phyloP scores from a whole-genome alignment of 2,888 invertebrate species.

The Polylopha cassiicola region DNA sequence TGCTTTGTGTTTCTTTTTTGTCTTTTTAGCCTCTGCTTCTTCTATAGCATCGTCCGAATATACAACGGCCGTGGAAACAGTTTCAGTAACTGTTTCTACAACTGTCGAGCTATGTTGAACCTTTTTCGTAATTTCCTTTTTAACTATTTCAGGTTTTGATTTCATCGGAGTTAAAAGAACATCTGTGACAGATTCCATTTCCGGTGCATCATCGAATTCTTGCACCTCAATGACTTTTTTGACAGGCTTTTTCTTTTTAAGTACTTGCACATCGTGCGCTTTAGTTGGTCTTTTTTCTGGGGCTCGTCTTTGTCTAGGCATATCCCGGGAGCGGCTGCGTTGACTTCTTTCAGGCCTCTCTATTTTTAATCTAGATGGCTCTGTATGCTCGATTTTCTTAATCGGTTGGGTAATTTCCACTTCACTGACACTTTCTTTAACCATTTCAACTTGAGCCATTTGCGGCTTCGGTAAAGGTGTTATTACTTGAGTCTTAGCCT shows the following conservation, averaged over 20 bases:
- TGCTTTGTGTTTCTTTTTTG: slow-evolving; percentile 63
- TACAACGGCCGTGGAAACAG: slow-evolving; percentile 29
- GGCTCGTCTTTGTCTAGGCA: slow-evolving; percentile 57
- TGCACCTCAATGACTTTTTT: slow-evolving; percentile 65
- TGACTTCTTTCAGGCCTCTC: slow-evolving; percentile 33
- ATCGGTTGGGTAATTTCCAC: slow-evolving; percentile 45
- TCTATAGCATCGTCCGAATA: slow-evolving; percentile 29
- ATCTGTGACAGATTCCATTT: slow-evolving; percentile 29
- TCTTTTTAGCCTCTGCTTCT: slow-evolving; percentile 45
- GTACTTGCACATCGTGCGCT: slow-evolving; percentile 48
- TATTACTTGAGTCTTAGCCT: slow-evolving; percentile 42
- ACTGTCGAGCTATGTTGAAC: slow-evolving; percentile 52
- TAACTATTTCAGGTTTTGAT: slow-evolving; percentile 22
- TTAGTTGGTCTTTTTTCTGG: slow-evolving; percentile 60
- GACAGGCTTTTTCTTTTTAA: slow-evolving; percentile 58
- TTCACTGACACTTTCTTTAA: slow-evolving; percentile 53
- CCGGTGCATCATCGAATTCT: slow-evolving; percentile 55
- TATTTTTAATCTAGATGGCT: slow-evolving; percentile 33
- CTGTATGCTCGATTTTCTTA: slow-evolving; percentile 35
- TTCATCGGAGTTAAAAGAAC: slow-evolving; percentile 17
- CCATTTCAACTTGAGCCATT: slow-evolving; percentile 57
- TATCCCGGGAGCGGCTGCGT: slow-evolving; percentile 61
- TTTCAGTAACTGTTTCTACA: slow-evolving; percentile 44
- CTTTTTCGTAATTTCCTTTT: slow-evolving; percentile 42
- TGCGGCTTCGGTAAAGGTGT: slow-evolving; percentile 56